A percentile compares a stretch with the other conserved stretches of the same genome.
These are phyloP conservation scores for Channa striata DNA, from an alignment of 2,797 vertebrate species.

Conservation along the genomic window DNA sequence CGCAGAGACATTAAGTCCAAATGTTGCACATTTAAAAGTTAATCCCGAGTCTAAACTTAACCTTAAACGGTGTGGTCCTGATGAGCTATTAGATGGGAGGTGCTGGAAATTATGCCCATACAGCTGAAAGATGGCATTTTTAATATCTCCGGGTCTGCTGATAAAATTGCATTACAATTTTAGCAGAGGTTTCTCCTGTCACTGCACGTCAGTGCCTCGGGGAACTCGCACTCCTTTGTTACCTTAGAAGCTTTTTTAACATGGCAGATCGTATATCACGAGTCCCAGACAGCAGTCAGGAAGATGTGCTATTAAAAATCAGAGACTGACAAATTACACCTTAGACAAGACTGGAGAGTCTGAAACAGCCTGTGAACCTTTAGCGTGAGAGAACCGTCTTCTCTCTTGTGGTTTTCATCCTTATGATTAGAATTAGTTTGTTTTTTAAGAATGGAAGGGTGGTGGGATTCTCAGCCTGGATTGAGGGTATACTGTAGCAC, in stretches of 20 bases:
- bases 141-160: conserved; percentile 34
- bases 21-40: conserved; percentile 51
- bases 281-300: conserved; percentile 32
- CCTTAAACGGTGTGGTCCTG: conserved; percentile 32
- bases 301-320: conserved; percentile 68
- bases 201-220: conserved; percentile 61
- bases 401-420: conserved; percentile 66
- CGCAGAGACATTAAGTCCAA: conserved; percentile 53
- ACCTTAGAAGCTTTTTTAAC: conserved; percentile 72
- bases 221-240: conserved; percentile 55
- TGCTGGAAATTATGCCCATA: conserved; percentile 6
- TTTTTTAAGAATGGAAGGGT: conserved; percentile 37
- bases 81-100: conserved; percentile 17
- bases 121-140: conserved; percentile 34
- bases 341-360: conserved; percentile 58
- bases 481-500: conserved; percentile 20
- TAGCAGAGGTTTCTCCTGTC: conserved; percentile 82
- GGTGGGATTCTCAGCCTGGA: conserved; percentile 29
- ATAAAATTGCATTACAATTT: conserved; percentile 49
- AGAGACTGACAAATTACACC: conserved; percentile 64
- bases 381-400: conserved; percentile 35
- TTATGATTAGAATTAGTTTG: conserved; percentile 68
- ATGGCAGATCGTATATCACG: conserved; percentile 74
- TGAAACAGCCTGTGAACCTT: conserved; percentile 41
- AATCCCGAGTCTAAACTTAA: conserved; percentile 56